Evolutionary conservation across 1,140 invertebrate genomes (phyloP).

Genomic region (Orchesella cincta): DNA sequence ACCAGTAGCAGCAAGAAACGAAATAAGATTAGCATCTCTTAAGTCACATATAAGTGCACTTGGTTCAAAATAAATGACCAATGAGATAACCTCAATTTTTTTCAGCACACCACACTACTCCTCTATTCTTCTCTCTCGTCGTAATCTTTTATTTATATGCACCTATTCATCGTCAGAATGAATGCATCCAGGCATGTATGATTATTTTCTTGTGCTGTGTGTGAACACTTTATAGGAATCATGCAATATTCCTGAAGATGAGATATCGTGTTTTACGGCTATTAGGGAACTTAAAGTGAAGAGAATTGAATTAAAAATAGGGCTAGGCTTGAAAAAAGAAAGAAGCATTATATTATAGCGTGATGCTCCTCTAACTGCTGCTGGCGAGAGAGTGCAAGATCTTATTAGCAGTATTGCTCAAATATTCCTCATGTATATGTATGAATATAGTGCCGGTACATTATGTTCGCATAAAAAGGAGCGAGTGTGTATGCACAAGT

Average conservation of each 20-base stretch:
- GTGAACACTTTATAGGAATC: neutral
- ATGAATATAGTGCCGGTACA: too few relatives aligned
- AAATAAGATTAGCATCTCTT: too few relatives aligned
- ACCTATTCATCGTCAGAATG: neutral
- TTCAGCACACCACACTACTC: neutral
- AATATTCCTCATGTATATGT: too few relatives aligned
- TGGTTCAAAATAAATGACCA: too few relatives aligned
- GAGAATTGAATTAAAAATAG: neutral
- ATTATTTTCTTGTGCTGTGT: neutral
- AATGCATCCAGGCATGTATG: neutral
- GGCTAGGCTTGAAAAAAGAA: neutral
- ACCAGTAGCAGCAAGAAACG: too few relatives aligned
- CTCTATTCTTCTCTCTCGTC: neutral
- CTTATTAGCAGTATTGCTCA: too few relatives aligned
- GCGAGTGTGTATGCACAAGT: too few relatives aligned
- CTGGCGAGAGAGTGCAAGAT: too few relatives aligned
- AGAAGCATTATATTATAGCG: neutral
- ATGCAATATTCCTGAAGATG: too few relatives aligned
- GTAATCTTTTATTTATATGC: neutral
- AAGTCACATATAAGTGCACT: too few relatives aligned
- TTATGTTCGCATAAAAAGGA: too few relatives aligned
- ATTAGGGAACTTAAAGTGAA: constrained; percentile 5
- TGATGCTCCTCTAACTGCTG: too few relatives aligned
- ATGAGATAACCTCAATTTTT: neutral
- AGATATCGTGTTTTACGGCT: neutral